These are phyloP conservation scores for Slavum lentiscoides DNA, from an alignment of 2,888 invertebrate genomes.

Conservation along the genomic window DNA sequence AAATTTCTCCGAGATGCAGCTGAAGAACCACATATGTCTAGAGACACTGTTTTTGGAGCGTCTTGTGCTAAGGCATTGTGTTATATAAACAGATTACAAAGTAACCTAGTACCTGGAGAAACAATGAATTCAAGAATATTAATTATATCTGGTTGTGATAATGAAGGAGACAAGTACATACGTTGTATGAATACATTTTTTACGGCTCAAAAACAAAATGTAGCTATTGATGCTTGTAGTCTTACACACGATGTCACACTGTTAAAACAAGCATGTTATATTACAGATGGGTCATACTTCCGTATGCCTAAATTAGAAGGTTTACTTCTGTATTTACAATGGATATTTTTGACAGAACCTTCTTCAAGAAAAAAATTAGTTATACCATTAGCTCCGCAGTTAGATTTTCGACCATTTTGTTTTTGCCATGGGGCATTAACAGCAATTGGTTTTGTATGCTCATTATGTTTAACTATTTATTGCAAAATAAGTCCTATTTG, in stretches of 20 bases:
- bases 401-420: slow-evolving; percentile 96
- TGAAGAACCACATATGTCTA: slow-evolving; percentile 54
- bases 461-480: slow-evolving; percentile 95
- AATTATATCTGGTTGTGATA: slow-evolving; percentile 86
- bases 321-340: slow-evolving; percentile 82
- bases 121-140: slow-evolving; percentile 76
- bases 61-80: slow-evolving; percentile 88
- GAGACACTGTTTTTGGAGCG: slow-evolving; percentile 66
- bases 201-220: slow-evolving; percentile 85
- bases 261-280: slow-evolving; percentile 94
- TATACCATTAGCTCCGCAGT: slow-evolving; percentile 84
- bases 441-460: slow-evolving; percentile 96
- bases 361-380: slow-evolving; percentile 79
- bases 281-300: slow-evolving; percentile 89
- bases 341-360: slow-evolving; percentile 91
- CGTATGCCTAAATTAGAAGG: slow-evolving; percentile 81
- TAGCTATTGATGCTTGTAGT: slow-evolving; percentile 90
- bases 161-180: slow-evolving; percentile 94
- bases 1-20: slow-evolving; percentile 56
- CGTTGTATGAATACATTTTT: slow-evolving; percentile 99
- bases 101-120: slow-evolving; percentile 60
- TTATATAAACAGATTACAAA: slow-evolving; percentile 69
- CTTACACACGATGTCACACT: slow-evolving; percentile 87
- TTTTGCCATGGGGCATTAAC: slow-evolving; percentile 95
- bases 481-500: slow-evolving; percentile 97